Evolutionary conservation across 2,797 vertebrate species (phyloP).

Genomic region (Dermochelys coriacea): DNA sequence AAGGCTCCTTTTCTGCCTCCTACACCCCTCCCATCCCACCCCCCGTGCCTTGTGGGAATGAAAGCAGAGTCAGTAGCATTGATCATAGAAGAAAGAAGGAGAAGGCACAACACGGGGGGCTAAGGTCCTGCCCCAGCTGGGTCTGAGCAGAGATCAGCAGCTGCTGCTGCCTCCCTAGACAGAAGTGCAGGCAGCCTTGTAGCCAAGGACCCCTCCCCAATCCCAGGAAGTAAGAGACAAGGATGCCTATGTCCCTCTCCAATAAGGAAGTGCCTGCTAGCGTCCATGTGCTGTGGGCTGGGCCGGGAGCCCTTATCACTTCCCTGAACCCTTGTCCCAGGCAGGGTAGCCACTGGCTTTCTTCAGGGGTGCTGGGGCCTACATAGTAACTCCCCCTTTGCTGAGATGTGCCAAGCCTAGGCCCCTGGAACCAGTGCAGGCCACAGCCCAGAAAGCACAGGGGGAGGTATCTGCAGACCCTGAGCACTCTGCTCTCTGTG

Average conservation of each 20-base stretch:
- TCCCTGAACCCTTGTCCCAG: neutral
- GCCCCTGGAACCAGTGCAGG: neutral
- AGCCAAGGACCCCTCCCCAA: neutral
- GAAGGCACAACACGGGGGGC: neutral
- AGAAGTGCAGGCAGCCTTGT: neutral
- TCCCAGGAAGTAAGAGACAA: neutral
- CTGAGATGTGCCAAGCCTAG: neutral
- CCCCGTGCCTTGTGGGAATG: neutral
- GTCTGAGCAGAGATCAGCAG: neutral
- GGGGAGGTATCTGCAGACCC: neutral
- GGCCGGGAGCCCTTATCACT: neutral
- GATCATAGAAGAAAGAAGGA: neutral
- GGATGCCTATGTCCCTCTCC: neutral
- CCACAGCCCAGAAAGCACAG: neutral
- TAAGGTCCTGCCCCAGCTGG: neutral
- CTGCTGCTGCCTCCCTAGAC: neutral
- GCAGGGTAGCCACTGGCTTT: neutral
- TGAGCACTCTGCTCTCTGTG: neutral
- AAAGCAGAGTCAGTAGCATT: neutral
- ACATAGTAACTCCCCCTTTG: neutral
- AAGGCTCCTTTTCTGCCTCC: neutral
- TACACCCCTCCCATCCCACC: neutral
- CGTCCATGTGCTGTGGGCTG: neutral
- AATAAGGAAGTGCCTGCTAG: neutral
- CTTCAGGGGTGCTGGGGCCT: neutral